These are phyloP conservation scores for Podarcis siculus DNA, from an alignment of 2,797 vertebrate species.

Conservation along the genomic window DNA sequence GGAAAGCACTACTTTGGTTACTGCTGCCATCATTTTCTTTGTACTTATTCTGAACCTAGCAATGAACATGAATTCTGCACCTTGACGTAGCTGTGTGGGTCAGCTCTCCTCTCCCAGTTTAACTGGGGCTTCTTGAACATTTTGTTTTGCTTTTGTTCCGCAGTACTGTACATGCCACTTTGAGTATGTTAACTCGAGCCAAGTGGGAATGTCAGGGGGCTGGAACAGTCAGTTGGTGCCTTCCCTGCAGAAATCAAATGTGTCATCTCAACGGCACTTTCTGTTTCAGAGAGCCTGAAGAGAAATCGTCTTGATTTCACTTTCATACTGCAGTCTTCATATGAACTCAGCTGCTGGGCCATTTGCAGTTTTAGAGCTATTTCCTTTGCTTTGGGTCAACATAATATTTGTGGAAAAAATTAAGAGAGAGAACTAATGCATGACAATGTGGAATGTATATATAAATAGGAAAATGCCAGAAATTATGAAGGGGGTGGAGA, in stretches of 20 bases:
- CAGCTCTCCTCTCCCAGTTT: neutral
- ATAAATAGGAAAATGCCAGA: neutral
- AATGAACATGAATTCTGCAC: neutral
- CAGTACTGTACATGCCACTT: conserved; percentile 31
- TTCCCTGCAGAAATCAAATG: conserved; percentile 70
- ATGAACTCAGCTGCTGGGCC: neutral
- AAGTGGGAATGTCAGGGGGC: conserved; percentile 43
- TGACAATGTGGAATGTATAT: neutral
- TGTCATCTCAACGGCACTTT: conserved; percentile 54
- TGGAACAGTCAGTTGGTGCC: conserved; percentile 56
- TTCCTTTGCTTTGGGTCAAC: neutral
- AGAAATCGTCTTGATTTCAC: neutral
- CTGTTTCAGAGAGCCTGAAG: conserved; percentile 6
- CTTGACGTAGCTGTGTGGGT: neutral
- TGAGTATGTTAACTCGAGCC: neutral
- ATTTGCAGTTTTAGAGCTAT: conserved; percentile 16
- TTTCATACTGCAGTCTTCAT: conserved; percentile 18
- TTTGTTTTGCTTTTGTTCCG: conserved; percentile 26
- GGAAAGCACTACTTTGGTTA: too few species aligned
- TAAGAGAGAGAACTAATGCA: conserved; percentile 3
- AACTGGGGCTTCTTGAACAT: conserved; percentile 17
- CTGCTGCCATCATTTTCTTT: neutral
- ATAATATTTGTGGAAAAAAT: neutral
- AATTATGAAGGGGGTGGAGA: neutral
- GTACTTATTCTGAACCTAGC: neutral